Percentiles rank a stretch among this genome's conserved stretches.
Conservation (phyloP, 2,113 vertebrate genomes). For the Lichenostomus cassidix region DNA sequence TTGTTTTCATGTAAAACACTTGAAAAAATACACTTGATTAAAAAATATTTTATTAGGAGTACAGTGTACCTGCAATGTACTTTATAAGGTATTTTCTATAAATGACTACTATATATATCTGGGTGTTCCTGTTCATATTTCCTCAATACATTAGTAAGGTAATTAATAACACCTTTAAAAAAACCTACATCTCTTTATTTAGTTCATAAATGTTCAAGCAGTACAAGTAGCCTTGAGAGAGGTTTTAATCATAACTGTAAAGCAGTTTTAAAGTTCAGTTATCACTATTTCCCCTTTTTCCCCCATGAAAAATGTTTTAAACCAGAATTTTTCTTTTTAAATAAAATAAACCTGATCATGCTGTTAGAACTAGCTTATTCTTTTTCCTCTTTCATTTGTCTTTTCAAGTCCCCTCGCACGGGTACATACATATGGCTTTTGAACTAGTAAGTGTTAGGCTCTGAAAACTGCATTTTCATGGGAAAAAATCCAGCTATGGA, state of each 20-base stretch:
- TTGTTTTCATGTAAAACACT: background rate
- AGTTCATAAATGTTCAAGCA: constrained; percentile 73
- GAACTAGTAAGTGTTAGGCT: background rate
- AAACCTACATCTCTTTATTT: constrained; percentile 78
- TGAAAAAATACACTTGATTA: constrained; percentile 35
- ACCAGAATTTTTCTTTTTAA: background rate
- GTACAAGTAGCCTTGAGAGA: constrained; percentile 65
- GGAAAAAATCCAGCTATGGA: rapidly evolving
- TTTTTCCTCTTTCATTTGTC: background rate
- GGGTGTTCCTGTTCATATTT: constrained; percentile 36
- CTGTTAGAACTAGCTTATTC: background rate
- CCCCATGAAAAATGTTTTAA: background rate
- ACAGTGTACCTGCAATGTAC: constrained; percentile 76
- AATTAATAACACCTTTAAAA: constrained; percentile 62
- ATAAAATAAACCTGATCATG: background rate
- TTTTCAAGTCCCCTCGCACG: background rate
- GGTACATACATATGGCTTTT: background rate
- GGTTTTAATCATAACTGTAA: constrained; percentile 32
- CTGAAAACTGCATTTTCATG: background rate
- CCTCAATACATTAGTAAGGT: constrained; percentile 49
- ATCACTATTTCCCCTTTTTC: background rate
- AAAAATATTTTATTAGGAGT: constrained; percentile 73
- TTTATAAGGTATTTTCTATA: constrained; percentile 65
- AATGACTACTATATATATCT: constrained; percentile 52
- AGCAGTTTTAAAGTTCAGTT: constrained; percentile 10